Evolutionary conservation across 2,113 vertebrate species (phyloP).

Genomic region (Heptranchias perlo): DNA sequence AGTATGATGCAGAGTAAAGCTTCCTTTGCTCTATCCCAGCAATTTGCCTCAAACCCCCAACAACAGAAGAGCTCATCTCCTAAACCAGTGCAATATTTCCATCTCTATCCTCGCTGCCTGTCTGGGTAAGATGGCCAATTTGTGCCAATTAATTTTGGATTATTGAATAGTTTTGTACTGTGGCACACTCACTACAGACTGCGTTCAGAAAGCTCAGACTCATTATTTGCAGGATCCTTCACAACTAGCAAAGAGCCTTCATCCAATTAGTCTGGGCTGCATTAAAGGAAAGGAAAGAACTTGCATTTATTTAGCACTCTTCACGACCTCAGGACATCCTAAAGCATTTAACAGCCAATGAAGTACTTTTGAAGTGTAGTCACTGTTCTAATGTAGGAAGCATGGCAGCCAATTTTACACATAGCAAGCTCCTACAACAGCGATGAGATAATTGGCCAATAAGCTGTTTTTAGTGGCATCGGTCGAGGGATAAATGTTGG

Average conservation of each 20-base stretch:
- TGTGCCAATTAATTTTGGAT: neutral
- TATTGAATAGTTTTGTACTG: neutral
- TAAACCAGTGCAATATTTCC: neutral
- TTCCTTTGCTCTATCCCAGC: neutral
- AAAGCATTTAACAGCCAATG: neutral
- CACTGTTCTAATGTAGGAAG: neutral
- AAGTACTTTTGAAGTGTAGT: neutral
- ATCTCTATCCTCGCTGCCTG: neutral
- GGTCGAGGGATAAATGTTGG: neutral
- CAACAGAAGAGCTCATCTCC: neutral
- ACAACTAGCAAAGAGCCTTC: too few species aligned
- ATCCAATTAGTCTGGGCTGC: conserved; percentile 1
- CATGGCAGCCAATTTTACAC: neutral
- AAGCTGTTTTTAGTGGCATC: neutral
- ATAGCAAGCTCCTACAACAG: neutral
- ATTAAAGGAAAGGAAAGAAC: neutral
- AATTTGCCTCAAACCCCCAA: too few species aligned
- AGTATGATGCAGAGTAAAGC: neutral
- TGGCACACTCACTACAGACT: neutral
- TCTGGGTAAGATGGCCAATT: neutral
- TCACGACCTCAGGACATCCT: neutral
- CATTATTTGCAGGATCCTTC: neutral
- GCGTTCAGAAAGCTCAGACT: neutral
- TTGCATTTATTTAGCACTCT: neutral
- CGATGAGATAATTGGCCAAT: neutral